phyloP scores from a whole-genome alignment of 2,797 vertebrate genomes.

The Centropyge bicolor region DNA sequence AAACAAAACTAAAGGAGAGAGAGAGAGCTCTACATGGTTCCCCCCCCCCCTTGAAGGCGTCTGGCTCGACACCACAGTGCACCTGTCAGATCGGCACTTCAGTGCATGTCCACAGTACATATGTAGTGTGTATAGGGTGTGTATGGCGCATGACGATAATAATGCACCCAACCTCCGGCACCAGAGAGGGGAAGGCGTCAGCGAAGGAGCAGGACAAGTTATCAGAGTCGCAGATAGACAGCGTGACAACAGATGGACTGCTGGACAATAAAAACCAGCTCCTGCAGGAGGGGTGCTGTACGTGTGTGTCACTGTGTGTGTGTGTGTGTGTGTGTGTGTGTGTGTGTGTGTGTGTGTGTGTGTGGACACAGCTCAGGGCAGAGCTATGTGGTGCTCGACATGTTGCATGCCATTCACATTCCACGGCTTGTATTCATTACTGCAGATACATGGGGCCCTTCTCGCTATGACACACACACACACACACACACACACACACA shows the following conservation, averaged over 20 bases:
- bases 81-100: constrained; percentile 53
- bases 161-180: constrained; percentile 29
- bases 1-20: neutral
- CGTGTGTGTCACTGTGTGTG: constrained; percentile 5
- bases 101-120: neutral
- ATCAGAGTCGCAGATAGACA: constrained; percentile 31
- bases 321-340: constrained; percentile 26
- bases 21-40: neutral
- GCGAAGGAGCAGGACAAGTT: constrained; percentile 33
- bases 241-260: constrained; percentile 54
- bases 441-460: constrained; percentile 45
- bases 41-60: neutral
- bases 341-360: constrained; percentile 1
- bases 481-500: constrained; percentile 14
- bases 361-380: constrained; percentile 16
- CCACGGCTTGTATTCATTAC: constrained; percentile 69
- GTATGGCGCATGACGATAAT: constrained; percentile 7
- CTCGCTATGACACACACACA: constrained; percentile 28
- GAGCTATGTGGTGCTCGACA: constrained; percentile 41
- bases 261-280: constrained; percentile 40
- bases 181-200: constrained; percentile 21
- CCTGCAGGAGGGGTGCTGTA: neutral
- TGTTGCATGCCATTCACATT: constrained; percentile 62
- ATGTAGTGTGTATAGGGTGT: neutral
- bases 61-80: neutral